A percentile compares a stretch with the other conserved stretches of the same genome.
Evolutionary conservation across 2,113 vertebrate genomes (phyloP).

Genomic region (Lepidothrix coronata): DNA sequence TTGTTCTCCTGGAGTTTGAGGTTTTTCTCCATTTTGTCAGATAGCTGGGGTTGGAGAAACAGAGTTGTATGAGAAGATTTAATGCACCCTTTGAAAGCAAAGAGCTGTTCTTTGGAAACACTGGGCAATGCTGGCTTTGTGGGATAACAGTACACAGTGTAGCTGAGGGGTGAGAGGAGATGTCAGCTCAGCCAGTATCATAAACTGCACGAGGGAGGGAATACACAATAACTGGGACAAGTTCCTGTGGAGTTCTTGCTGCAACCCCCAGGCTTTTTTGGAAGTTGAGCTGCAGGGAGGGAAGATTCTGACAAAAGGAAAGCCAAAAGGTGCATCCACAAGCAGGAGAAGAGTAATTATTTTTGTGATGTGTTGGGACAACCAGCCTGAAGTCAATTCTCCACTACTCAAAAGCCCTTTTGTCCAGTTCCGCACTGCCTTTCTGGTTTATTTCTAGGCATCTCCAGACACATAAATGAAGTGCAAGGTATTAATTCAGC

Average conservation of each 20-base stretch:
- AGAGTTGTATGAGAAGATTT: neutral
- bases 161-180: neutral
- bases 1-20: conserved; percentile 5
- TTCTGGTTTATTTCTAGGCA: neutral
- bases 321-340: neutral
- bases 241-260: neutral
- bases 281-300: neutral
- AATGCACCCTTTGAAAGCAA: neutral
- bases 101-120: neutral
- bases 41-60: neutral
- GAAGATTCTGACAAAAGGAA: neutral
- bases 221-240: neutral
- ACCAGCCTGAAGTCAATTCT: neutral
- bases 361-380: neutral
- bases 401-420: neutral
- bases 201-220: neutral
- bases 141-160: neutral
- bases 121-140: neutral
- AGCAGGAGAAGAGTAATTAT: neutral
- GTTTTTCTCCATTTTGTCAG: conserved; percentile 10
- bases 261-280: neutral
- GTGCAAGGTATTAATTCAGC: neutral
- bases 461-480: neutral
- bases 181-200: neutral
- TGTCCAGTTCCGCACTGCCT: neutral